phyloP scores from a whole-genome alignment of 2,797 vertebrate genomes.

The Rousettus madagascariensis region DNA sequence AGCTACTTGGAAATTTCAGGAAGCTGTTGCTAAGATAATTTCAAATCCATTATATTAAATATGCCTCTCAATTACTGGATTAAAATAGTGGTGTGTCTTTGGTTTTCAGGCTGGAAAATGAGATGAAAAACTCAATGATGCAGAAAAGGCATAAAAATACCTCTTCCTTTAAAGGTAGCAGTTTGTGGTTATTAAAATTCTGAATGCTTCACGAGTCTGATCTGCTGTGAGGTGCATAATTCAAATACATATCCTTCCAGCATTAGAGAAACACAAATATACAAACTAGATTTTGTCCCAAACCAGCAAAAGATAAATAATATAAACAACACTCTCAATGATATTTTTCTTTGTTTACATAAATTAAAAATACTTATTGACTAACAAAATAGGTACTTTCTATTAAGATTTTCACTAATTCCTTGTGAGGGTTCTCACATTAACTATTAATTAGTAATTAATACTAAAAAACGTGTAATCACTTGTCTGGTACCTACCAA shows the following conservation, averaged over 20 bases:
- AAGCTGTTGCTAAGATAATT: background rate
- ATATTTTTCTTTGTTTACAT: background rate
- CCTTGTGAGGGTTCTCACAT: background rate
- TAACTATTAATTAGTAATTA: background rate
- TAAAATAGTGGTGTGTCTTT: conserved; percentile 9
- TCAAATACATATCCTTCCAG: background rate
- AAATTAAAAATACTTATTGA: background rate
- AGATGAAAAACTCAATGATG: conserved; percentile 24
- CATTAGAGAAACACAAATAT: background rate
- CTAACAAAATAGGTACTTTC: background rate
- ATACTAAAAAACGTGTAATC: background rate
- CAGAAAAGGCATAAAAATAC: background rate
- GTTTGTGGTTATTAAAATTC: background rate
- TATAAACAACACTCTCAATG: background rate
- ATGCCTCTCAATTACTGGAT: background rate
- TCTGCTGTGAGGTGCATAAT: conserved; percentile 3
- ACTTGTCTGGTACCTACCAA: background rate
- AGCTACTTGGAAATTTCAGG: background rate
- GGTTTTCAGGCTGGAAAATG: conserved; percentile 44
- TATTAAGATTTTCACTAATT: background rate
- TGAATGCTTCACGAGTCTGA: background rate
- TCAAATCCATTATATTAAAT: conserved; percentile 37
- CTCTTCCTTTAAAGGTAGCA: background rate
- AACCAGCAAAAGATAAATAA: background rate
- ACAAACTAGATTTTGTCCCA: background rate